Evolutionary conservation across 2,113 vertebrate genomes (phyloP), one percentile per base, ranked within the genome.

Genomic region (Gymnarchus niloticus): DNA sequence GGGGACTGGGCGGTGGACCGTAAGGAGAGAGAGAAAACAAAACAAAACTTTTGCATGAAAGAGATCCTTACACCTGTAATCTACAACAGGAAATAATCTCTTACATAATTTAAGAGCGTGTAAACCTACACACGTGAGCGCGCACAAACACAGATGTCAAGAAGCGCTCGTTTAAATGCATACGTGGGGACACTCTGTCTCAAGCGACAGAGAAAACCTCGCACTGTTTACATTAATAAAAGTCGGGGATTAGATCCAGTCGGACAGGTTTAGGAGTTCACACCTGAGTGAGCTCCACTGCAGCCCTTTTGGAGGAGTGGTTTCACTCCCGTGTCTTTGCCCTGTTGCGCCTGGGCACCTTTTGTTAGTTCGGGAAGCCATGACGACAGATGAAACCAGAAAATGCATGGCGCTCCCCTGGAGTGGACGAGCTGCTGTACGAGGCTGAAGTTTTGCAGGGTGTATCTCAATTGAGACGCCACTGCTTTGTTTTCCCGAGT

Each of bases 191-290:
- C 65, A 69, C 65, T 41, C 28, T 6, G 41, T 73, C 33, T 73
- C 14, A 14, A 0, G 12, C 33, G 33, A 19, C 6, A 17, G 33
- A 37, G 41, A 1, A 6, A 17, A 5, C 12, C 33, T 41, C 41
- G 83, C 46, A 54, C 49, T 56, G 25, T 44, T 76, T 49, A 54
- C 28, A 51, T 73, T 48, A 61, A 76, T 48, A 54, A 51, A 56
- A 46, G 21, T 46, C 17, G n/a, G 56, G 46, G 21, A 57, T 9
- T 14, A 56, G n/a, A 85, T 85, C 84, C 84, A 25, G 84, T 85
- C 52, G 21, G 84, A 54, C 84, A 69, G n/a, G 84, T 85, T 44
- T 81, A 41, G n/a, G 73, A 46, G 54, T n/a, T 81, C 41, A 37
- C 51, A 25, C 25, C 80, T 82, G 28, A 7, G n/a, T 5, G n/a